Conservation (phyloP, 2,797 vertebrate genomes). For the Pantherophis vulpinus region DNA sequence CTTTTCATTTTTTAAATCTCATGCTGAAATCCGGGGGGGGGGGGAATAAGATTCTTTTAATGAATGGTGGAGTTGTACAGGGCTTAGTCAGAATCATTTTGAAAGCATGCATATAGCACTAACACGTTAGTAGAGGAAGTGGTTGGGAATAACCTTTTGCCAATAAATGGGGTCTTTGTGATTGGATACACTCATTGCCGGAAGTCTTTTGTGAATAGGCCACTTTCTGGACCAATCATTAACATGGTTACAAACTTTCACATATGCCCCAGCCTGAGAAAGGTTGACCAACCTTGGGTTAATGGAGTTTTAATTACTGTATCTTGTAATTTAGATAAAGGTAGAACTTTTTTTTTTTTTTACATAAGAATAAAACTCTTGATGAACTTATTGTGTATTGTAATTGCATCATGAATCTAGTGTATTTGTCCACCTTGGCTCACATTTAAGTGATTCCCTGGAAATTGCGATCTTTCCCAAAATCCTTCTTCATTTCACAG, state of each 20-base stretch:
- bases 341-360: not conserved
- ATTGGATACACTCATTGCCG: not conserved
- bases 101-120: not conserved
- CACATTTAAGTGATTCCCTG: not conserved
- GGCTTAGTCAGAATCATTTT: not conserved
- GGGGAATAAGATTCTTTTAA: not conserved
- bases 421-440: too few species aligned
- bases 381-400: too few species aligned
- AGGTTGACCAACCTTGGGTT: not conserved
- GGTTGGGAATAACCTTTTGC: not conserved
- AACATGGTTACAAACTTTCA: not conserved
- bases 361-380: not conserved
- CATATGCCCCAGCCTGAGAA: not conserved
- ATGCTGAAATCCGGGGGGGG: not conserved
- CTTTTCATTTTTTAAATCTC: not conserved
- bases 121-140: not conserved
- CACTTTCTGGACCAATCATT: not conserved
- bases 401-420: not conserved
- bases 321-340: not conserved
- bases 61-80: not conserved
- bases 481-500: not conserved
- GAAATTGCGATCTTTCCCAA: not conserved
- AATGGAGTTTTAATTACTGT: not conserved
- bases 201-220: not conserved
- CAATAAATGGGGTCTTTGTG: not conserved